Evolutionary conservation across 2,888 invertebrate genomes (phyloP).

Genomic region (Noctua comes): DNA sequence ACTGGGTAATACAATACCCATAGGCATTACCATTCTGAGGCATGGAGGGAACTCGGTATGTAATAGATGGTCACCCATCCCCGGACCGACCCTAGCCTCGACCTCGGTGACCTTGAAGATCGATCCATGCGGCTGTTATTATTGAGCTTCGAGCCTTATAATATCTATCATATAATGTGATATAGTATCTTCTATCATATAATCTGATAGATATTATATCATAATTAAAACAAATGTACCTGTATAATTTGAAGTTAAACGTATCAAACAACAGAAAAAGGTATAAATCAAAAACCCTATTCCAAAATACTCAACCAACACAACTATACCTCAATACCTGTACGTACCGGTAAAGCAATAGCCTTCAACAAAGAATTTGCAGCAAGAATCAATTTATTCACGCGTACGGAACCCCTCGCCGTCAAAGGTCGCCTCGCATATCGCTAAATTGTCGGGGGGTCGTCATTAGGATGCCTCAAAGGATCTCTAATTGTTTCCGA

Average conservation of each 20-base stretch:
- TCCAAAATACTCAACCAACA: background rate
- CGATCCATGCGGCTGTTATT: background rate
- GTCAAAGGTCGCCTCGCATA: slow-evolving; percentile 66
- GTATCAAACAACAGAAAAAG: background rate
- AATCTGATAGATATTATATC: background rate
- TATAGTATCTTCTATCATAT: too few relatives aligned
- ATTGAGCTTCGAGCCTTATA: background rate
- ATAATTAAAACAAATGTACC: background rate
- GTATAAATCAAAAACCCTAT: background rate
- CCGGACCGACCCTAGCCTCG: background rate
- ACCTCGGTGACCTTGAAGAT: background rate
- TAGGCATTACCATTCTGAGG: too few relatives aligned
- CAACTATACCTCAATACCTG: background rate
- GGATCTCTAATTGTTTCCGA: slow-evolving; percentile 83
- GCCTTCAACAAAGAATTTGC: slow-evolving; percentile 46
- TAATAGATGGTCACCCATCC: background rate
- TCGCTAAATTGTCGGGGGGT: slow-evolving; percentile 62
- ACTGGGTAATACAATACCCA: too few relatives aligned
- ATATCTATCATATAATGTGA: too few relatives aligned
- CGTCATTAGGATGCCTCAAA: slow-evolving; percentile 76
- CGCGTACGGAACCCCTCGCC: slow-evolving; percentile 37
- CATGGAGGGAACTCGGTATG: background rate
- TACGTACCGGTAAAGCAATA: slow-evolving; percentile 15
- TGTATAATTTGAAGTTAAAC: background rate
- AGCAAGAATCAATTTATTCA: slow-evolving; percentile 61